Base-by-base conservation (phyloP, 2,888 invertebrate species). In the Rotaria socialis region DNA sequence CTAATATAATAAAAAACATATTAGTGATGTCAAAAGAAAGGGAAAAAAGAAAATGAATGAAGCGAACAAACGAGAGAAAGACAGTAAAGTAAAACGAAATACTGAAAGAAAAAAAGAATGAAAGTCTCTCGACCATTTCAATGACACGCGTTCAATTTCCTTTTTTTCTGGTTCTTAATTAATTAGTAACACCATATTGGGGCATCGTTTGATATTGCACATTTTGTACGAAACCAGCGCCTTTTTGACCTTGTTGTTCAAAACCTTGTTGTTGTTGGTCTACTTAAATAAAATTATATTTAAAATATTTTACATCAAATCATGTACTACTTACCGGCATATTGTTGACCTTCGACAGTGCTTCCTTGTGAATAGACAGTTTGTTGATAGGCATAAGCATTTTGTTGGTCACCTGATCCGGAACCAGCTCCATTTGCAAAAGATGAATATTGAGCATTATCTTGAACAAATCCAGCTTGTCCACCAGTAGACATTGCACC, bases 121-220 rank as follows among this genome's bases (percentile, higher is more conserved):
- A 16, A 35, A 67, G 35, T 35, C 14, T 19, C 67, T 67, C 16
- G 16, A 67, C 27, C 19, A 67, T 67, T 67, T 27, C 16, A 19
- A 35, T 67, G 16, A 67, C 19, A 67, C 67, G 67, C 35, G 35
- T 67, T 67, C 67, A 67, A 67, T 67, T 16, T 67, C 3, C 35
- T 67, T 67, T 14, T 41, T 56, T 56, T 60, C n/a, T 5, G n/a
- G 27, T 60, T 60, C 14, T n/a, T n/a, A 35, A 41, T 67, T 67
- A 67, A 41, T 14, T 41, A 14, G 2, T 55, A 22, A 22, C 55
- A 55, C 35, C 35, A 35, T 67, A 67, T 67, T 35, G 35, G 7
- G 80, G 80, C 47, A 80, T 47, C 47, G 80, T 24, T 80, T 80
- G 80, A 24, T 80, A 80, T 80, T 80, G 80, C 10, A 80, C 47